These are phyloP conservation scores for Tapirus terrestris DNA, from an alignment of 2,113 vertebrate species.

Conservation along the genomic window DNA sequence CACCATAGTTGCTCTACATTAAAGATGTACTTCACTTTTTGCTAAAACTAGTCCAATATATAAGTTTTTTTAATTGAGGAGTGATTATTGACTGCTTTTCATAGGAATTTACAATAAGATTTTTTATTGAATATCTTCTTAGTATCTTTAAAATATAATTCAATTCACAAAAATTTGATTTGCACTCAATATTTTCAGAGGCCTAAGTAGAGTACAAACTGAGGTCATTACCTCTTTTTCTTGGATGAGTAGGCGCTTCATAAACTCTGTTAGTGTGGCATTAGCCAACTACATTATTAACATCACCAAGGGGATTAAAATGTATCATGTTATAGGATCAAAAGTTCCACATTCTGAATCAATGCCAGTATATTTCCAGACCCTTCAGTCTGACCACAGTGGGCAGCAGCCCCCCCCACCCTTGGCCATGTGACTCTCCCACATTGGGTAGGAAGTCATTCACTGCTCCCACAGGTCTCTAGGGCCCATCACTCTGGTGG, in stretches of 20 bases:
- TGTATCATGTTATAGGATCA: constrained; percentile 56
- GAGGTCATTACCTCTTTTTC: constrained; percentile 39
- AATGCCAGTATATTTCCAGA: constrained; percentile 35
- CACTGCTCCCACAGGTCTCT: not conserved
- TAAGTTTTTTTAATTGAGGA: not conserved
- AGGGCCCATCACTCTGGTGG: not conserved
- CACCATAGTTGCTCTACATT: not conserved
- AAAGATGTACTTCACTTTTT: not conserved
- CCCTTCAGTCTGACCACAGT: not conserved
- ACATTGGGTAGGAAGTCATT: not conserved
- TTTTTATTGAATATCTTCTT: not conserved
- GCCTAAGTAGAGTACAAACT: not conserved
- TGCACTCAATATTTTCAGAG: not conserved
- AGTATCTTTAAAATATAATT: constrained; percentile 35
- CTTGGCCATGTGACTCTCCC: not conserved
- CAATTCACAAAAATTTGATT: not conserved
- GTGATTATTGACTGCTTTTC: not conserved
- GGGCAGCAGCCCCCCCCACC: too few species aligned
- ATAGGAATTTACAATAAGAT: not conserved
- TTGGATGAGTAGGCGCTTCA: not conserved
- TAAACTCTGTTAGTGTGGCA: constrained; percentile 41
- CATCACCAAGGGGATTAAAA: constrained; percentile 54
- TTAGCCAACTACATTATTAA: constrained; percentile 51
- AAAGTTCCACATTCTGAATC: constrained; percentile 58
- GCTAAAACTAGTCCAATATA: not conserved